Percentiles rank a stretch among this genome's conserved stretches.
Evolutionary conservation across 2,797 vertebrate genomes (phyloP).

Genomic region (Clamator glandarius): DNA sequence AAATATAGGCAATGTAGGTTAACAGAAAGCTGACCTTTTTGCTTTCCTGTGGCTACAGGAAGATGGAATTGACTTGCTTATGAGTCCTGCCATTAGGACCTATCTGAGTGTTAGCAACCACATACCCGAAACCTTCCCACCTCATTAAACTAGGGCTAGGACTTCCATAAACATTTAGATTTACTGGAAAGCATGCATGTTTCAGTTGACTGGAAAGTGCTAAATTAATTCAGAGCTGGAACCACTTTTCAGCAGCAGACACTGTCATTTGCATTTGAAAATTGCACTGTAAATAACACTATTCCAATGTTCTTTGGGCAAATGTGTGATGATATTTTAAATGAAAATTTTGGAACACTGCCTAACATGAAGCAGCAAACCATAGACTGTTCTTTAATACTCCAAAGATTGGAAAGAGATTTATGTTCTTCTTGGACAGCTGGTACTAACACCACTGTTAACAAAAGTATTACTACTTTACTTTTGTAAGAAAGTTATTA

Average conservation of each 20-base stretch:
- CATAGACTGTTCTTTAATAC: constrained; percentile 9
- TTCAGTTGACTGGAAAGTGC: not conserved
- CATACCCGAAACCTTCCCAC: not conserved
- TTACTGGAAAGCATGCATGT: not conserved
- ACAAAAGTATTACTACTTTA: not conserved
- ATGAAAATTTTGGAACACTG: constrained; percentile 25
- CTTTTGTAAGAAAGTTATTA: constrained; percentile 20
- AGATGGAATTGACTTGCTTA: not conserved
- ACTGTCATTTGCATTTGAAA: constrained; percentile 19
- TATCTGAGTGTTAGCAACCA: not conserved
- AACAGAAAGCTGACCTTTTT: not conserved
- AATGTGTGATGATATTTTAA: constrained; percentile 7
- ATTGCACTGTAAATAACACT: constrained; percentile 11
- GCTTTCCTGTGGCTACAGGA: not conserved
- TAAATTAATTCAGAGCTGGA: constrained; percentile 36
- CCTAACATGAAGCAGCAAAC: constrained; percentile 31
- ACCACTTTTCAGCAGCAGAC: constrained; percentile 28
- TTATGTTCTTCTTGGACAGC: constrained; percentile 37
- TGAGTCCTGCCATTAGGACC: not conserved
- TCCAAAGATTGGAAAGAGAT: constrained; percentile 2
- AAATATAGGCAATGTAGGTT: fast-evolving
- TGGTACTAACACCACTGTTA: not conserved
- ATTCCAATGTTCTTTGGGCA: not conserved
- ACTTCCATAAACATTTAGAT: constrained; percentile 12
- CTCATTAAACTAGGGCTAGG: constrained; percentile 3